Conservation (phyloP, 1,140 invertebrate species). For the Cydia fagiglandana region DNA sequence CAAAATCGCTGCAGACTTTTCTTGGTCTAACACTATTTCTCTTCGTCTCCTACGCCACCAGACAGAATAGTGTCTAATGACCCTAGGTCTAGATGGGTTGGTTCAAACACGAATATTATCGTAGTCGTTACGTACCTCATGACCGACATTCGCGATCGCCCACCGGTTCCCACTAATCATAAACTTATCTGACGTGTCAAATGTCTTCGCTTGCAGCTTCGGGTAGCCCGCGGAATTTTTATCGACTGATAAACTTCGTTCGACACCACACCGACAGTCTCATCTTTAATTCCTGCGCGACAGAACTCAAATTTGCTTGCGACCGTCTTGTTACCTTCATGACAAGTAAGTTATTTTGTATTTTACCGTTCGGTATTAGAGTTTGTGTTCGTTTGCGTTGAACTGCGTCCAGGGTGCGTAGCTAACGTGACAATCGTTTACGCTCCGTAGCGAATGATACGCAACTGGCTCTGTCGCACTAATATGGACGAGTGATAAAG, state of each 20-base stretch:
- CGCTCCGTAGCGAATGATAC: no score
- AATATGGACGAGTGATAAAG: no score
- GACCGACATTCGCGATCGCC: conserved; percentile 37
- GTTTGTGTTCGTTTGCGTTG: not conserved
- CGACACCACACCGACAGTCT: not conserved
- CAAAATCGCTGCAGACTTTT: no score
- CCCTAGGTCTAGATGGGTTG: no score
- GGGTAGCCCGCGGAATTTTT: conserved; percentile 53
- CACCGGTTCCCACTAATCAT: conserved; percentile 28
- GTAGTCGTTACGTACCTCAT: conserved; percentile 4
- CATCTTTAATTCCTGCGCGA: not conserved
- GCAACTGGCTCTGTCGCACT: no score
- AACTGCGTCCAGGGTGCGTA: not conserved
- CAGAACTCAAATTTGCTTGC: not conserved
- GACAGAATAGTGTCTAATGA: no score
- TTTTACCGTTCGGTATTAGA: not conserved
- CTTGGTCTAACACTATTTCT: no score
- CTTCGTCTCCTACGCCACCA: no score
- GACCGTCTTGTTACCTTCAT: not conserved
- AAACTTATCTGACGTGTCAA: conserved; percentile 49
- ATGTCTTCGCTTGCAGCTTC: conserved; percentile 45
- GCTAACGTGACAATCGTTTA: no score
- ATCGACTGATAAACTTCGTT: conserved; percentile 39
- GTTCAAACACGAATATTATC: no score
- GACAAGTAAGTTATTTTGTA: not conserved